A percentile compares a stretch with the other conserved stretches of the same genome.
Evolutionary conservation across 2,113 vertebrate species (phyloP).

Genomic region (Orthonyx spaldingii): DNA sequence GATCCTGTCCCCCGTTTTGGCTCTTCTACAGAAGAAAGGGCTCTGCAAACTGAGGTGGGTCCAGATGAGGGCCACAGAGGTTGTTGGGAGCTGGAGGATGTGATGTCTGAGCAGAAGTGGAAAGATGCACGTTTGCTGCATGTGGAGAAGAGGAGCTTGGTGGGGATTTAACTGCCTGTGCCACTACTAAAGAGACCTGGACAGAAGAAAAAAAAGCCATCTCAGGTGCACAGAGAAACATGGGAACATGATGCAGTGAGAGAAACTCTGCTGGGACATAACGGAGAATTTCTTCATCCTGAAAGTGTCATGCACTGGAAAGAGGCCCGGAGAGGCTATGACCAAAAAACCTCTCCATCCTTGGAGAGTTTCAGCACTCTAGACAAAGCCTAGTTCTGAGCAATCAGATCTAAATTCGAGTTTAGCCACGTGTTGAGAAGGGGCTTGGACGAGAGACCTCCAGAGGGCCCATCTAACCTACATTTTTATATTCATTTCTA

Average conservation of each 20-base stretch:
- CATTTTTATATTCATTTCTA: neutral
- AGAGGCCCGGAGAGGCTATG: neutral
- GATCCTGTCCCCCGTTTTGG: neutral
- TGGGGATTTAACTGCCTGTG: neutral
- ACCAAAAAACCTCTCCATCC: neutral
- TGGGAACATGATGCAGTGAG: neutral
- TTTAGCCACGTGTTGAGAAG: neutral
- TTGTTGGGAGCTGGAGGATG: neutral
- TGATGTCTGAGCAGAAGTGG: neutral
- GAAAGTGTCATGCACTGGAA: neutral
- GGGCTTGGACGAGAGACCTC: neutral
- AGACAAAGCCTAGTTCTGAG: neutral
- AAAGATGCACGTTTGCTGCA: neutral
- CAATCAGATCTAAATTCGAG: neutral
- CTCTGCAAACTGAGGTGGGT: neutral
- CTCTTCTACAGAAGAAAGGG: neutral
- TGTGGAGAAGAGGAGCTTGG: neutral
- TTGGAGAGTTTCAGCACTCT: neutral
- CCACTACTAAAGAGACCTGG: neutral
- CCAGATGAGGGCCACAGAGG: neutral
- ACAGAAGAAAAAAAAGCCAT: neutral
- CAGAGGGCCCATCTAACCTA: neutral
- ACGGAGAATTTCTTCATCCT: neutral
- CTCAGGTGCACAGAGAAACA: neutral
- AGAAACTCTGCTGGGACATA: neutral